phyloP scores from a whole-genome alignment of 2,888 invertebrate genomes.

The Pyrochroa serraticornis region DNA sequence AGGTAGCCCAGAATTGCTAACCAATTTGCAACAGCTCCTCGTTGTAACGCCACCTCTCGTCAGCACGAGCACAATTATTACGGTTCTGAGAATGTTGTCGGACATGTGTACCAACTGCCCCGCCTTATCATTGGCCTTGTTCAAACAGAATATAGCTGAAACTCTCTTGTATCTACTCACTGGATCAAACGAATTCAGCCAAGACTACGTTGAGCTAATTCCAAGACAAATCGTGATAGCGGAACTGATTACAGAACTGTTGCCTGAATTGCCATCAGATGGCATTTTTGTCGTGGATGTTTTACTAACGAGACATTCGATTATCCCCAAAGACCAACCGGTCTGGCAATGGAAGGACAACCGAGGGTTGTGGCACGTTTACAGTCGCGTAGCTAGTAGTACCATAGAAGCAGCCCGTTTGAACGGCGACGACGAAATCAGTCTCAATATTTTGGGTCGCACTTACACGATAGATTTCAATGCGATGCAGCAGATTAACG shows the following conservation, averaged over 20 bases:
- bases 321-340: constrained; percentile 74
- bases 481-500: constrained; percentile 98
- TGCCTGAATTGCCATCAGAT: constrained; percentile 94
- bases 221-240: constrained; percentile 90
- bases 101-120: constrained; percentile 96
- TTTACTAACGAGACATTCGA: constrained; percentile 77
- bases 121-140: constrained; percentile 86
- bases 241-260: constrained; percentile 93
- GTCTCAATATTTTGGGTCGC: constrained; percentile 87
- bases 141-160: constrained; percentile 95
- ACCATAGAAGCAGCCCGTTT: constrained; percentile 95
- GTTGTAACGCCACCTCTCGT: constrained; percentile 95
- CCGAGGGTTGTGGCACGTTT: constrained; percentile 89
- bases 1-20: constrained; percentile 87
- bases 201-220: constrained; percentile 80
- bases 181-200: constrained; percentile 71
- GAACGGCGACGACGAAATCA: constrained; percentile 94
- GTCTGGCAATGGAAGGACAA: constrained; percentile 99
- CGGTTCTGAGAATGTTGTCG: constrained; percentile 94
- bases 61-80: constrained; percentile 94
- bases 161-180: constrained; percentile 93
- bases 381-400: constrained; percentile 90
- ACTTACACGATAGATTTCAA: constrained; percentile 96
- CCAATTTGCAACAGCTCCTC: constrained; percentile 91
- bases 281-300: constrained; percentile 95